A percentile compares a stretch with the other conserved stretches of the same genome.
phyloP scores from a whole-genome alignment of 2,888 invertebrate genomes.

The Morpho deidamia region DNA sequence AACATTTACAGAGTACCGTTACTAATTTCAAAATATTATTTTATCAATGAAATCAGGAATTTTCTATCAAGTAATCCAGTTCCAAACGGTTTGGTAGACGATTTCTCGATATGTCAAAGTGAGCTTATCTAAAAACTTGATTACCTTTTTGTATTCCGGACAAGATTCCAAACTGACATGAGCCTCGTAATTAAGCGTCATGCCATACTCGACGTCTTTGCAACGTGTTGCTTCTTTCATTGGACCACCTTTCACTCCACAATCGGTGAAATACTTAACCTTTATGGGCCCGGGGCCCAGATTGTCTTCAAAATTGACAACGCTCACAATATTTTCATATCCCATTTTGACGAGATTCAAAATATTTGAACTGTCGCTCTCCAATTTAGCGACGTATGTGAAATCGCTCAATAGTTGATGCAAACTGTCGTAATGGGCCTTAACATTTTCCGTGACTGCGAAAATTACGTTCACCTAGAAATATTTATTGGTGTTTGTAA shows the following conservation, averaged over 20 bases:
- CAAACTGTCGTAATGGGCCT: constrained; percentile 83
- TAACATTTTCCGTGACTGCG: constrained; percentile 86
- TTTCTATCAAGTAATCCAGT: constrained; percentile 2
- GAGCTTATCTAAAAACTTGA: constrained; percentile 3
- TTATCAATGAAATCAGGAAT: constrained; percentile 9
- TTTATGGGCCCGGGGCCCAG: constrained; percentile 80
- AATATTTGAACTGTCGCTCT: constrained; percentile 91
- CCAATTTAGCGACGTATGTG: constrained; percentile 87
- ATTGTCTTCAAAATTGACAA: constrained; percentile 78
- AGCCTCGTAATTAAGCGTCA: constrained; percentile 81
- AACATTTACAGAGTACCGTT: neutral
- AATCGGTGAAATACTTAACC: constrained; percentile 85
- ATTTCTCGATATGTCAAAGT: constrained; percentile 5
- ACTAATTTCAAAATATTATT: neutral
- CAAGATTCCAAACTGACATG: constrained; percentile 79
- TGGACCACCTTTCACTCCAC: constrained; percentile 74
- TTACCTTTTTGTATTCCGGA: constrained; percentile 68
- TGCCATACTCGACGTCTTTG: constrained; percentile 79
- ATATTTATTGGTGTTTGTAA: neutral
- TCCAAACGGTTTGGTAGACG: constrained; percentile 1
- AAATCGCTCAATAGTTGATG: constrained; percentile 83
- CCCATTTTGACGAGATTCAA: constrained; percentile 89
- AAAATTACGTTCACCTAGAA: constrained; percentile 89
- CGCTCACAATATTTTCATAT: constrained; percentile 86
- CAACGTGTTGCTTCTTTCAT: constrained; percentile 76